Evolutionary conservation across 2,797 vertebrate species (phyloP), one percentile per base, ranked within the genome.

Genomic region (Psittacula echo): DNA sequence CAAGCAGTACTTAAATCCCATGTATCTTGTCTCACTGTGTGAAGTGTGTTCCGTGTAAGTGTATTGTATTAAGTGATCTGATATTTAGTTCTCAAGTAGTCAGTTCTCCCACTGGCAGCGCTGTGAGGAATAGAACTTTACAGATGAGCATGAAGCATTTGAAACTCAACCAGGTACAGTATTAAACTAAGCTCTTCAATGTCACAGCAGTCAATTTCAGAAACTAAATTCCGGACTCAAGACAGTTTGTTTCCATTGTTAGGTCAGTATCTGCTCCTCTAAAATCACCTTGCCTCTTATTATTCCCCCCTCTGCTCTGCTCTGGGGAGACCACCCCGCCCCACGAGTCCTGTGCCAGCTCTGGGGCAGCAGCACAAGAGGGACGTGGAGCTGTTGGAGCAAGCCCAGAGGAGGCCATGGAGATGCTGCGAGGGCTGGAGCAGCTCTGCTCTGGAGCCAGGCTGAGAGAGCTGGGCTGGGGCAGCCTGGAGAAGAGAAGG

Each of bases 341-440:
- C 54, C 9, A 30, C 14, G 30, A 34, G 54, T 22, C 54, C 54
- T 58, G 54, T 13, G 9, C 54, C 54, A 34, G n/a, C 54, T 58
- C 54, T 58, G 22, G 54, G 54, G 21, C 54, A 23, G 11, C 53
- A 54, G 32, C n/a, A 34, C 13, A n/a, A n/a, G 54, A 56, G 54
- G 13, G 54, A 14, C 1, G 1, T 14, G 54, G 32, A n/a, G 32
- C 20, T 56, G 54, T 5, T n/a, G 32, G 54, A n/a, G 20, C 0
- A 12, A 56, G 32, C 2, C 13, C 32, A 58, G 54, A 58, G 54
- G 54, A 58, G 21, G 54, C 32, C 32, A 14, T 0, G 13, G 54
- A 0, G 21, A 2, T 56, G 54, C 54, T 56, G 54, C 0, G 13
- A n/a, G 20, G 54, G 54, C 32, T 56, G 54, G 32, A 56, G 54